Base-by-base conservation (phyloP, 2,888 invertebrate genomes). In the Phrixothrix hirtus region DNA sequence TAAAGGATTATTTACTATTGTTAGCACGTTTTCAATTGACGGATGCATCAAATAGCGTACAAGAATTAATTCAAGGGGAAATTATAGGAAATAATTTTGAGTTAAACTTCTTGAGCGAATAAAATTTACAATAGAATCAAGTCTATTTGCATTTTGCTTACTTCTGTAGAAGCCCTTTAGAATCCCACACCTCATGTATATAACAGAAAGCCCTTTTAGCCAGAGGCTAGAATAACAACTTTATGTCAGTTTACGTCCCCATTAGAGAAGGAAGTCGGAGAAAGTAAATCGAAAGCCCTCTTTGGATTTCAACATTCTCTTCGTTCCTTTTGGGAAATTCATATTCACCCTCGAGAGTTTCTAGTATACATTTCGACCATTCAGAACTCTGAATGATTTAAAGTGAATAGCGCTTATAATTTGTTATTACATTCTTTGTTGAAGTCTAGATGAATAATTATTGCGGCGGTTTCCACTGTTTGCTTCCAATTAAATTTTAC, bases 201-300 rank as follows among this genome's bases (percentile, higher is more conserved):
- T 52, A 46, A 42, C 48, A 48, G 50, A 49, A 37, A 42, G 42
- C 46, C 55, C 42, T 58, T 58, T 58, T 56, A 55, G 53, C 58
- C 58, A 58, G 41, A 36, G 58, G 55, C 55, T 56, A 56, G 53
- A 56, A 56, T 58, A 58, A 58, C 55, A 58, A 58, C 58, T 58
- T 58, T 53, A 56, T 55, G 53, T 53, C 55, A 53, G 58, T 52
- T 58, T 54, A 58, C 52, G 42, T 46, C 38, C 42, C 52, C 52
- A 58, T 55, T 55, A 55, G 36, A 32, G 48, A 48, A 32, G 44
- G 21, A 44, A 49, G 38, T 21, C 32, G 54, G 51, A 32, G 44
- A 14, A 44, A 49, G 38, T 21, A 39, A 50, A 36, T 49, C 38
- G 44, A 49, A 32, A 44, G 25, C 32, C 25, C 48, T 48, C 48